phyloP scores from a whole-genome alignment of 2,888 invertebrate genomes.

The Ochlodes sylvanus region DNA sequence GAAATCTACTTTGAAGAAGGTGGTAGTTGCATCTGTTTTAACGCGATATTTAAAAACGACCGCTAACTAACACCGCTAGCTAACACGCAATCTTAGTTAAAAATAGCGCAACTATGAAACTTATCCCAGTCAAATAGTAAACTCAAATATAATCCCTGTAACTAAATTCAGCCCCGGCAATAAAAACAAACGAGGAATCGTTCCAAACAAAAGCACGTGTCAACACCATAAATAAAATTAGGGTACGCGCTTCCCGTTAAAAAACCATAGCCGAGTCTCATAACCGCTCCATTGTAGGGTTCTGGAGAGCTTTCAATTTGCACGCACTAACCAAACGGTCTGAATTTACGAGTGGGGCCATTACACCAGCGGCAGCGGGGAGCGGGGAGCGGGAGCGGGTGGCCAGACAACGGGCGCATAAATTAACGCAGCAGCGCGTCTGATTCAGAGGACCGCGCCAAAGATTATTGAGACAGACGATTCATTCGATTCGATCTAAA shows the following conservation, averaged over 20 bases:
- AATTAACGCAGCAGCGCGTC: slow-evolving; percentile 65
- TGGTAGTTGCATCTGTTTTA: no score
- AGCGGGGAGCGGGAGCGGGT: slow-evolving; percentile 45
- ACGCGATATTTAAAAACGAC: neutral
- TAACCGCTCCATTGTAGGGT: slow-evolving; percentile 52
- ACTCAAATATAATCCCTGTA: neutral
- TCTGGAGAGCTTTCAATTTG: slow-evolving; percentile 73
- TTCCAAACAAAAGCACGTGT: slow-evolving; percentile 62
- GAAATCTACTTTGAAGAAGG: no score
- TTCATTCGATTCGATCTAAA: neutral
- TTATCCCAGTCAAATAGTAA: neutral
- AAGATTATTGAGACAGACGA: slow-evolving; percentile 51
- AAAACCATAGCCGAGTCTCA: slow-evolving; percentile 49
- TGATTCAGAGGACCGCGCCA: slow-evolving; percentile 59
- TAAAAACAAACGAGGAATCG: slow-evolving; percentile 18
- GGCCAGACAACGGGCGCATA: slow-evolving; percentile 71
- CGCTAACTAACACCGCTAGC: no score
- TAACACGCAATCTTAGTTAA: neutral
- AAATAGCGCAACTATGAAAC: slow-evolving; percentile 3
- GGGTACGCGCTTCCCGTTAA: slow-evolving; percentile 60
- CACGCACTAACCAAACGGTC: slow-evolving; percentile 54
- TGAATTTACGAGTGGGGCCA: slow-evolving; percentile 58
- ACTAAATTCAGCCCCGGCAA: neutral
- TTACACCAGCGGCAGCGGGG: slow-evolving; percentile 41
- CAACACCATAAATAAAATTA: slow-evolving; percentile 76